Evolutionary conservation across 2,797 vertebrate genomes (phyloP).

Genomic region (Schizopygopsis malacanthus): DNA sequence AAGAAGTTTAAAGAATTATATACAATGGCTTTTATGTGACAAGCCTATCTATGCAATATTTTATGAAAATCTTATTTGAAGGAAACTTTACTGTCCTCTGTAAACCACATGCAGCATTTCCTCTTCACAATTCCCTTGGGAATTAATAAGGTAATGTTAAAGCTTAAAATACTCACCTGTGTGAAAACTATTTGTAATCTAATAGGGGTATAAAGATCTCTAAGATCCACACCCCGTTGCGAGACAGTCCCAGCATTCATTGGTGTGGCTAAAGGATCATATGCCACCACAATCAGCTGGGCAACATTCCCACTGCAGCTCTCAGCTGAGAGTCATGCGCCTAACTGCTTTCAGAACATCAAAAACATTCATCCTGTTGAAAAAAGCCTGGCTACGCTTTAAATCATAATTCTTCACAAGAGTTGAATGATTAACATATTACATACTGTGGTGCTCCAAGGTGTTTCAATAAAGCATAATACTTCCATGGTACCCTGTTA

Average conservation of each 20-base stretch:
- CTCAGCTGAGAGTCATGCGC: slow-evolving; percentile 75
- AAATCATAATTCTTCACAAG: not conserved
- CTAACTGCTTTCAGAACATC: slow-evolving; percentile 48
- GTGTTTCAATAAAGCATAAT: not conserved
- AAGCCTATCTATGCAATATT: not conserved
- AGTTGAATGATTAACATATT: not conserved
- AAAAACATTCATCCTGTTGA: slow-evolving; percentile 57
- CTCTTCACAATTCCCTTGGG: slow-evolving; percentile 3
- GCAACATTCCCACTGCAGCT: slow-evolving; percentile 57
- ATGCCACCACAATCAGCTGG: slow-evolving; percentile 51
- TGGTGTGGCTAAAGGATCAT: slow-evolving; percentile 44
- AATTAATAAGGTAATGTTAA: slow-evolving; percentile 1
- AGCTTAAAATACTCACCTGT: slow-evolving; percentile 32
- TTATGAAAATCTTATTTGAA: not conserved
- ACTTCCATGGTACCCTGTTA: not conserved
- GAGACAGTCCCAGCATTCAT: slow-evolving; percentile 34
- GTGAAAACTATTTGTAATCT: slow-evolving; percentile 29
- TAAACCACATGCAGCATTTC: not conserved
- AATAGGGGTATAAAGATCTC: slow-evolving; percentile 15
- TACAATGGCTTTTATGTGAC: not conserved
- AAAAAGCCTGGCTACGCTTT: not conserved
- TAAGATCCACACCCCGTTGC: slow-evolving; percentile 19
- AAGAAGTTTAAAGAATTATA: not conserved
- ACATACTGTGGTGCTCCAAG: not conserved
- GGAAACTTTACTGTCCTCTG: not conserved